A percentile compares a stretch with the other conserved stretches of the same genome.
These are phyloP conservation scores for Cacoxenus indagator DNA, from an alignment of 2,888 invertebrate species.

Conservation along the genomic window DNA sequence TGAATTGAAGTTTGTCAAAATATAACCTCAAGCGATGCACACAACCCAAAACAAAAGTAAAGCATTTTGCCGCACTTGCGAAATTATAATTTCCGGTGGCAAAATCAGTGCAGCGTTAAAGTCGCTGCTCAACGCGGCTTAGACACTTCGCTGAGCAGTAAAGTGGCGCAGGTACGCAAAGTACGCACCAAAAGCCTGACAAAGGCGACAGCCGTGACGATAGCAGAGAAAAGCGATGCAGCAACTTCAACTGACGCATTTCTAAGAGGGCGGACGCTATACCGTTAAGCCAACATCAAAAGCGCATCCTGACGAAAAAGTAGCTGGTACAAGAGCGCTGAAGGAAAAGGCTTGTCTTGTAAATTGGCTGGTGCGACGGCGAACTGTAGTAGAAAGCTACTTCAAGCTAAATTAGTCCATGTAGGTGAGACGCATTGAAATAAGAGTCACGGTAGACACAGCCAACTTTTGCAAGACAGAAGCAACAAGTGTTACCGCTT, in stretches of 20 bases:
- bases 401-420: constrained; percentile 32
- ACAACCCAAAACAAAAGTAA: background rate
- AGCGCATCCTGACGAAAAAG: constrained; percentile 28
- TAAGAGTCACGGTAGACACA: background rate
- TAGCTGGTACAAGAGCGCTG: background rate
- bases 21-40: background rate
- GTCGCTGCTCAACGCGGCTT: background rate
- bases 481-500: constrained; percentile 17
- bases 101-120: constrained; percentile 9
- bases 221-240: background rate
- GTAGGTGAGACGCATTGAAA: background rate
- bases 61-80: background rate
- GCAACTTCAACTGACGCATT: background rate
- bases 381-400: background rate
- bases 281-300: constrained; percentile 27
- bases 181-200: background rate
- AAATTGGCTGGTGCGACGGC: too few relatives aligned
- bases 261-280: background rate
- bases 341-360: constrained; percentile 2
- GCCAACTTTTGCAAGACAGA: constrained; percentile 5
- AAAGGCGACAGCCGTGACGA: background rate
- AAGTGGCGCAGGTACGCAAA: background rate
- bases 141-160: background rate
- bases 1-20: background rate
- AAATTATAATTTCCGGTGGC: constrained; percentile 4